These are phyloP conservation scores for Clepsis dumicolana DNA, from an alignment of 2,888 invertebrate species.

Conservation along the genomic window DNA sequence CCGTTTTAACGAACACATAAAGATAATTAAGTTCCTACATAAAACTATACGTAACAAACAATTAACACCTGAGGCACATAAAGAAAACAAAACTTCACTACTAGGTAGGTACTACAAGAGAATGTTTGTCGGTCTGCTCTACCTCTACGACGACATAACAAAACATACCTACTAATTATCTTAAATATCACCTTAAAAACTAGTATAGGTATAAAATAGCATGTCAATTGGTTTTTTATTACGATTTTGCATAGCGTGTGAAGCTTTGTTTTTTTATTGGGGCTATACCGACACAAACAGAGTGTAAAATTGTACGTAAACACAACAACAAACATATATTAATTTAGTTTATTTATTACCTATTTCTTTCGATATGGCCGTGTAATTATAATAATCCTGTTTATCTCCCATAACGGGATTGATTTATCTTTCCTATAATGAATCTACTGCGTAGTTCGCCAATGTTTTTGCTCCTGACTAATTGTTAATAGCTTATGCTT, in stretches of 20 bases:
- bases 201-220: slow-evolving; percentile 1
- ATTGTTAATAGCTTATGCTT: background rate
- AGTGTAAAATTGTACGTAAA: slow-evolving; percentile 16
- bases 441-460: slow-evolving; percentile 26
- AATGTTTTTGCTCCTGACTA: slow-evolving; percentile 6
- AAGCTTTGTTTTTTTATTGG: slow-evolving; percentile 14
- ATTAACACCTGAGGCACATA: too few species aligned
- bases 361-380: slow-evolving; percentile 9
- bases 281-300: slow-evolving; percentile 3
- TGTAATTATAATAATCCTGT: slow-evolving; percentile 15
- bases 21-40: too few species aligned
- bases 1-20: too few species aligned
- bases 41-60: too few species aligned
- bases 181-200: background rate
- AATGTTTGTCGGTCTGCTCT: background rate
- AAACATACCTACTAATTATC: background rate
- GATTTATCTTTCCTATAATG: slow-evolving; percentile 12
- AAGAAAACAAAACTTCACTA: background rate
- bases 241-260: slow-evolving; percentile 6
- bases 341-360: background rate
- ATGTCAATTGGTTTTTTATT: slow-evolving; percentile 2
- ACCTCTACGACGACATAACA: background rate
- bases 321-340: background rate
- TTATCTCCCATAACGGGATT: slow-evolving; percentile 10
- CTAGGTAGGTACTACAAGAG: background rate